Evolutionary conservation across 2,113 vertebrate species (phyloP), one percentile per base, ranked within the genome.

Genomic region (Candoia aspera): DNA sequence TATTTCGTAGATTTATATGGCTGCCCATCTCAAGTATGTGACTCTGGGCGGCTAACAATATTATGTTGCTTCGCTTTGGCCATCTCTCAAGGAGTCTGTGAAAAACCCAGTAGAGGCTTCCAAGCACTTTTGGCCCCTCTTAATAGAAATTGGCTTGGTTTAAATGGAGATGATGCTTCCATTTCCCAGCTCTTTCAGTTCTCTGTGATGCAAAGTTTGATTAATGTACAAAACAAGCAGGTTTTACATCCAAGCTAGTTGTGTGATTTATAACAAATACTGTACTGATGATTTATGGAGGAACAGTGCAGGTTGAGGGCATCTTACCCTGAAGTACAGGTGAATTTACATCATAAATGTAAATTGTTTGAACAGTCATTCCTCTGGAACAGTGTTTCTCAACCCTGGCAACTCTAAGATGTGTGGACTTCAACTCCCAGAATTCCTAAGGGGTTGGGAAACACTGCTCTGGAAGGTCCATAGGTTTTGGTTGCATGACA

Each of bases 161-260:
- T 73, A 33, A 73, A 73, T 19, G 33, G 5, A 73, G 13, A 6
- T 12, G 64, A 33, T 8, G 68, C 37, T 79, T 79, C n/a, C 8
- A 79, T 79, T 37, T 8, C 17, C 15, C n/a, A 19, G 2, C 15
- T 19, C 2, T 79, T 37, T 6, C 33, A 19, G 68, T 79, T n/a
- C 68, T 37, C 68, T 21, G 68, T 37, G n/a, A 19, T 37, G 33
- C 68, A 8, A 37, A 79, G 93, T 12, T 91, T 94, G 96, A 29
- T 87, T 92, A 95, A 86, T 93, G 90, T 93, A 94, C 94, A 95
- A 94, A 86, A 6, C 55, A 68, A 57, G 93, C 89, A 91, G 89
- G 49, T 26, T 58, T 79, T 93, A n/a, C 53, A 94, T 95, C 26
- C 91, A 95, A 95, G 95, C 93, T 88, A 94, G 90, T 87, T 53